Base-by-base conservation (phyloP, 2,797 vertebrate genomes). In the Hephaestus fuliginosus region DNA sequence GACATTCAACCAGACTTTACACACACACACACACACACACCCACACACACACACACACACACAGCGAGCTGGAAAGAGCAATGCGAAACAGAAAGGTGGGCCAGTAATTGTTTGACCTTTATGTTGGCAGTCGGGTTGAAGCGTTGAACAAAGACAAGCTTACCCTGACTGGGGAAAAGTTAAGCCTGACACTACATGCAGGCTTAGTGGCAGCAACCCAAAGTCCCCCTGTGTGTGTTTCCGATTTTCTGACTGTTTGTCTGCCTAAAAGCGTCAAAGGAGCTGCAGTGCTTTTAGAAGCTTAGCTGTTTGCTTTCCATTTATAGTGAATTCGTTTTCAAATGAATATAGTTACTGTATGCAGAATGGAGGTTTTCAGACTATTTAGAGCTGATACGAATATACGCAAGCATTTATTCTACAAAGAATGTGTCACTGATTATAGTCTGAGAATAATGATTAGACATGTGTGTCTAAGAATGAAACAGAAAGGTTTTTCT, bases 101-200 rank as follows among this genome's bases (percentile, higher is more conserved):
- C 85, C 84, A 87, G 89, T 92, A 90, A 91, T 91, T 92, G 90
- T 92, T 87, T 93, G 90, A 92, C 91, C 91, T 93, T 92, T 92
- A 46, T 86, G 73, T 76, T 89, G 83, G 88, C 89, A 86, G 87
- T 77, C 65, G 33, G 74, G 80, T 87, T 85, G 86, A 91, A 90
- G 82, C 28, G 28, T 73, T 85, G 83, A 85, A 87, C 88, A 92
- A 90, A 91, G 86, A 88, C 87, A 65, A 85, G 88, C 82, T 92
- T 83, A 87, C 70, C 68, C 73, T 74, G 86, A 86, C 79, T 83
- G 63, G 62, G 82, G 77, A 80, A 78, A 92, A 90, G 89, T 90
- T 89, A 87, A 86, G 78, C 68, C 67, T 79, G 80, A 78, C 41
- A 77, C 72, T 75, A 66, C 43, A 78, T 48, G 60, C 53, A 49